Evolutionary conservation across 2,113 vertebrate species (phyloP).

Genomic region (Esox niger): DNA sequence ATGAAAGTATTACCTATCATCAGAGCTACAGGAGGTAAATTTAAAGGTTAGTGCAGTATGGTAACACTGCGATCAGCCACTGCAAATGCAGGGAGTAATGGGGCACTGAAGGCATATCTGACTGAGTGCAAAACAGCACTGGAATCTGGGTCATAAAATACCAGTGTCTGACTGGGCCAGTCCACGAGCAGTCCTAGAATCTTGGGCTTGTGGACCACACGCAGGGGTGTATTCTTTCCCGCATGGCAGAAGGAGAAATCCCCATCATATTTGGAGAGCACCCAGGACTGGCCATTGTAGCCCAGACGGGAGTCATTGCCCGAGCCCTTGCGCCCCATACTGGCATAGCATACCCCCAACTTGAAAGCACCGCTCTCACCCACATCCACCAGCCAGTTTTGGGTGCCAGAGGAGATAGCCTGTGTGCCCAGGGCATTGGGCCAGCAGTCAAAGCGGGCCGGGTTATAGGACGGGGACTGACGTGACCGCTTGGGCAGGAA

Average conservation of each 20-base stretch:
- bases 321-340: slow-evolving; percentile 82
- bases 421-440: slow-evolving; percentile 82
- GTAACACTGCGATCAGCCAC: slow-evolving; percentile 83
- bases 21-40: neutral
- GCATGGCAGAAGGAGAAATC: slow-evolving; percentile 85
- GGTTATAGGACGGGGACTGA: slow-evolving; percentile 64
- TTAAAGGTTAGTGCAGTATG: slow-evolving; percentile 55
- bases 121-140: slow-evolving; percentile 73
- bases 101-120: slow-evolving; percentile 63
- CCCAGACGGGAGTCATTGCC: slow-evolving; percentile 81
- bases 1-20: neutral
- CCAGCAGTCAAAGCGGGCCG: slow-evolving; percentile 86
- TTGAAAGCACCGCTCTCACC: slow-evolving; percentile 86
- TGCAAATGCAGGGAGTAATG: slow-evolving; percentile 80
- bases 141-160: slow-evolving; percentile 82
- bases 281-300: slow-evolving; percentile 85
- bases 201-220: slow-evolving; percentile 70
- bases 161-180: slow-evolving; percentile 77
- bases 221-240: slow-evolving; percentile 62
- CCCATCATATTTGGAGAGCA: slow-evolving; percentile 83
- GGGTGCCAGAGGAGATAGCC: slow-evolving; percentile 75
- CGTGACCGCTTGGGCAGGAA: slow-evolving; percentile 80
- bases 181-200: slow-evolving; percentile 83
- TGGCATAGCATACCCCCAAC: slow-evolving; percentile 84
- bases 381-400: slow-evolving; percentile 82